Base-by-base conservation (phyloP, 2,888 invertebrate species). In the Tetheella fluctuosa region DNA sequence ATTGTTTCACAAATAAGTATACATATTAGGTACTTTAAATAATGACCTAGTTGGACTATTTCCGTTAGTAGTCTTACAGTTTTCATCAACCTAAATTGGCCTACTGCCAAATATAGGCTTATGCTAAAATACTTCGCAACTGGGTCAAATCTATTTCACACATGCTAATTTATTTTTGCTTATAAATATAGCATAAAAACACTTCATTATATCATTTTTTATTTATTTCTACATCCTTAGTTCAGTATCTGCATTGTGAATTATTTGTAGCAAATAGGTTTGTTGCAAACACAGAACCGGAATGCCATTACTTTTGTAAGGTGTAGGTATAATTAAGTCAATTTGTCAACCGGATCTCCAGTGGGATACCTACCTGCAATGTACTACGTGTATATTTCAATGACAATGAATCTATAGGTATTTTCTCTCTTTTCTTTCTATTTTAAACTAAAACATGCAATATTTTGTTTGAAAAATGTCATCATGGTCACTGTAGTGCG, bases 11-110 rank as follows among this genome's bases (percentile, higher is more conserved):
- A 25, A 13, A 12, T 52, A 53, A n/a, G n/a, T n/a, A n/a, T n/a
- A 39, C 15, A 1, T 39, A 17, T 17, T 42, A 42, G 42, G n/a
- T 10, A 20, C 48, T 48, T 48, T 20, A 10, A 10, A 10, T 48
- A 48, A 48, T 48, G 20, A 48, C 20, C 48, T 48, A n/a, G 20
- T 48, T 39, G 10, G 48, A 10, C 48, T 48, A 48, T 48, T 48
- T 10, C 8, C 20, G 17, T 17, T 42, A 17, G 17, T 42, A 17
- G 42, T 42, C 42, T 17, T 17, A 39, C n/a, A 17, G 42, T 48
- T 48, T 48, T 48, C 48, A 48, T 48, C 48, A 48, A 48, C 48
- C 17, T 48, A 48, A 10, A 48, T 20, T 48, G 20, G 17, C 20
- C 10, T n/a, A 48, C 48, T 10, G 48, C 48, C 48, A 48, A 48